Evolutionary conservation across 2,888 invertebrate genomes (phyloP), one percentile per base, ranked within the genome.

Genomic region (Cryptocephalus moraei): DNA sequence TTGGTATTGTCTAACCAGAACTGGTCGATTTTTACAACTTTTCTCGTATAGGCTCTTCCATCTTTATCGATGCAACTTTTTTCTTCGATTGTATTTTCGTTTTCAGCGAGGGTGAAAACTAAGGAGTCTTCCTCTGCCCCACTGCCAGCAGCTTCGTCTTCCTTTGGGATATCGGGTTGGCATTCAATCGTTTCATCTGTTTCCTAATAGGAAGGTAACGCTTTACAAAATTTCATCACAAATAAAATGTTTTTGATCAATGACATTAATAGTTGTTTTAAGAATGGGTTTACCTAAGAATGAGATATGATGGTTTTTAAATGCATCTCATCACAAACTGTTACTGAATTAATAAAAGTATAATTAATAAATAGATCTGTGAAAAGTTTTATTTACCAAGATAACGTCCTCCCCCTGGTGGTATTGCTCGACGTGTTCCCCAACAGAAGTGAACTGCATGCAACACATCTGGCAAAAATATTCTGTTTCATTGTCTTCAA

Each of bases 341-440:
- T n/a, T n/a, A n/a, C n/a, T n/a, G n/a, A n/a, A n/a, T n/a, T n/a
- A n/a, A n/a, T n/a, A 22, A 22, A 22, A 22, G 2, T 22, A 22
- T 22, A 22, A 22, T 22, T 4, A 22, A 6, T 22, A 22, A 22
- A n/a, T n/a, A 8, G 10, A 38, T 32, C 22, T 40, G 14, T 31
- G 9, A 41, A 36, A 32, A 31, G 33, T 32, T 12, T 9, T 34
- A 46, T 48, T 57, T 55, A 62, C 81, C 47, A 84, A 70, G 41
- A 81, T 74, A 45, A 84, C 80, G 65, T 83, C 81, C 60, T 84
- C 80, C 43, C 81, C 79, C 61, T 75, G 78, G 59, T 84, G 84
- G 59, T 75, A 81, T 52, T 76, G 74, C 50, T 77, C 75, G 56
- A 84, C 78, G 60, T 84, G 84, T 1, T 82, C 80, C 49, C 80